Percentiles rank a stretch among this genome's conserved stretches.
Conservation (phyloP, 2,797 vertebrate genomes). For the Chloroceryle inda region DNA sequence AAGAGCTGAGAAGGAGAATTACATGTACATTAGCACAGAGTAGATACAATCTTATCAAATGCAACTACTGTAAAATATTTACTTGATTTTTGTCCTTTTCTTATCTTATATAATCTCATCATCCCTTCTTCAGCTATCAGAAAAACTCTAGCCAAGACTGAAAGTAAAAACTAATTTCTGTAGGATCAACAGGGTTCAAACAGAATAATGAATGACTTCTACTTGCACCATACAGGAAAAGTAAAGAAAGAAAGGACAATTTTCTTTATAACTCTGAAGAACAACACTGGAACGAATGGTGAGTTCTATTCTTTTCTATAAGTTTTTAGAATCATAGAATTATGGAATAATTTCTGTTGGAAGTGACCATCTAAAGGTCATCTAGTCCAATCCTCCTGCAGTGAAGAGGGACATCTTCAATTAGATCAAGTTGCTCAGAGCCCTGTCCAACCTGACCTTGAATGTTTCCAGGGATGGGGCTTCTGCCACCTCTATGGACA, state of each 20-base stretch:
- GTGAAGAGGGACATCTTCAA: neutral
- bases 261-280: neutral
- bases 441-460: neutral
- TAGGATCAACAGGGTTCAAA: neutral
- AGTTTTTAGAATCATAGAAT: neutral
- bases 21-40: neutral
- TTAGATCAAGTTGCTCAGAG: neutral
- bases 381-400: neutral
- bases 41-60: neutral
- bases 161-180: conserved; percentile 6
- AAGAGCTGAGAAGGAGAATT: neutral
- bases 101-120: neutral
- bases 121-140: neutral
- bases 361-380: neutral
- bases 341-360: neutral
- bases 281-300: neutral
- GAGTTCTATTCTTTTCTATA: too few relatives aligned
- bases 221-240: neutral
- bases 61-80: neutral
- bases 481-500: neutral
- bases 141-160: neutral
- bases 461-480: neutral
- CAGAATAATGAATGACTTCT: neutral
- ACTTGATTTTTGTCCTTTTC: neutral
- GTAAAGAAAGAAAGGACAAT: neutral